These are phyloP conservation scores for Thrips palmi DNA, from an alignment of 1,140 invertebrate species.

Conservation along the genomic window DNA sequence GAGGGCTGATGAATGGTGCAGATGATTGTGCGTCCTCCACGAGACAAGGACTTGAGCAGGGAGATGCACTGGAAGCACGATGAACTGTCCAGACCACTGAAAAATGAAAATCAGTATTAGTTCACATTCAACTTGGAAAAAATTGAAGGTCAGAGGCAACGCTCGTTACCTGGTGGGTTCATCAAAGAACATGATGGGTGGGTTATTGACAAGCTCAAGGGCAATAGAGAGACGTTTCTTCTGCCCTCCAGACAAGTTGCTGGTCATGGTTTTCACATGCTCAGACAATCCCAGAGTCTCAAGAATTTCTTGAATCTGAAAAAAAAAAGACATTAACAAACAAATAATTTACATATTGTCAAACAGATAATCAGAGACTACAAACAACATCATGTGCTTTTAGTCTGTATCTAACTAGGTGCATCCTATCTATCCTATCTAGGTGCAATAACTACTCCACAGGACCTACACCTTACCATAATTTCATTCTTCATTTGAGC, in stretches of 20 bases:
- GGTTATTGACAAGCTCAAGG: constrained; percentile 90
- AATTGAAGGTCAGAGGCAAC: not conserved
- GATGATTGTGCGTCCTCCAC: constrained; percentile 76
- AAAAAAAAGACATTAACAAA: too few species aligned
- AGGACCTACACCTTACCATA: too few species aligned
- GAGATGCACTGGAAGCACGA: constrained; percentile 76
- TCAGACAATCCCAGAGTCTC: constrained; percentile 74
- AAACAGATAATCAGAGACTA: too few species aligned
- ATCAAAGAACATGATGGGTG: constrained; percentile 94
- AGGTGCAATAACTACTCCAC: too few species aligned
- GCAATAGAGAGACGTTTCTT: constrained; percentile 92
- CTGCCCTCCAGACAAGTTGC: constrained; percentile 83
- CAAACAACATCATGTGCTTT: too few species aligned
- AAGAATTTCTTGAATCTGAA: constrained; percentile 75
- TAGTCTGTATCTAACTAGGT: too few species aligned
- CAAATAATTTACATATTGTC: too few species aligned
- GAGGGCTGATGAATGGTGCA: constrained; percentile 95
- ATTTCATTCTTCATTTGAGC: too few species aligned
- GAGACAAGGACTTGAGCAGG: constrained; percentile 58
- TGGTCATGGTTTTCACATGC: constrained; percentile 72
- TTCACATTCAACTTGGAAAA: constrained; percentile 4
- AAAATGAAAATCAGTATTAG: constrained; percentile 18
- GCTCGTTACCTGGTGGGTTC: constrained; percentile 64
- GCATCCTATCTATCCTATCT: too few species aligned
- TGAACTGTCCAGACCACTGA: constrained; percentile 77